Evolutionary conservation across 2,113 vertebrate genomes (phyloP).

Genomic region (Pogona vitticeps): DNA sequence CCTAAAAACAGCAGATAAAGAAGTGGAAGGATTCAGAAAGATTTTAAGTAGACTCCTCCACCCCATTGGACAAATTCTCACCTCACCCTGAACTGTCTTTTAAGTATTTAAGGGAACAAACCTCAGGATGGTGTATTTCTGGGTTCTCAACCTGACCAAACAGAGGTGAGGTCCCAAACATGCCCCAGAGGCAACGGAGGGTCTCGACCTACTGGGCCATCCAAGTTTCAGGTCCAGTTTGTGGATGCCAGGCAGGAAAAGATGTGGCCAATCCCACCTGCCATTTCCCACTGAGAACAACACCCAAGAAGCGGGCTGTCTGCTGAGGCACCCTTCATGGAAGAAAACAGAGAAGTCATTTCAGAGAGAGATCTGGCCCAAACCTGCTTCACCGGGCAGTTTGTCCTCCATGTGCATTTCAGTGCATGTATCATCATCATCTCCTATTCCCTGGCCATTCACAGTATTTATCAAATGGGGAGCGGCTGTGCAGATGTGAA

Average conservation of each 20-base stretch:
- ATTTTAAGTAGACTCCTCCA: neutral
- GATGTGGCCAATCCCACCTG: neutral
- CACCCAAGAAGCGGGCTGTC: neutral
- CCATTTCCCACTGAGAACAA: neutral
- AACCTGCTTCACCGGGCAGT: neutral
- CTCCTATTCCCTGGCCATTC: neutral
- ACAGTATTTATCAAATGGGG: neutral
- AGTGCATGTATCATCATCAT: neutral
- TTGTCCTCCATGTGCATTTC: neutral
- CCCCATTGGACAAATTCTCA: neutral
- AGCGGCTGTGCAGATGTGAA: slow-evolving; percentile 1
- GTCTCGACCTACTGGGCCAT: neutral
- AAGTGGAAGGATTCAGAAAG: neutral
- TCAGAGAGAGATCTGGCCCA: neutral
- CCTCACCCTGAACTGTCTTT: neutral
- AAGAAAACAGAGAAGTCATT: neutral
- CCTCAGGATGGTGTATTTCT: neutral
- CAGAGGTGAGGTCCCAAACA: neutral
- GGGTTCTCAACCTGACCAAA: neutral
- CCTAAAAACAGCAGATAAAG: slow-evolving; percentile 1
- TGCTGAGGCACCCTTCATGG: neutral
- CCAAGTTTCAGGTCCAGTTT: neutral
- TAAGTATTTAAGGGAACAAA: neutral
- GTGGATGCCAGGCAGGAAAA: neutral
- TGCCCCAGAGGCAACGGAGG: neutral